A percentile compares a stretch with the other conserved stretches of the same genome.
phyloP scores from a whole-genome alignment of 2,113 vertebrate species.

The Anolis carolinensis region DNA sequence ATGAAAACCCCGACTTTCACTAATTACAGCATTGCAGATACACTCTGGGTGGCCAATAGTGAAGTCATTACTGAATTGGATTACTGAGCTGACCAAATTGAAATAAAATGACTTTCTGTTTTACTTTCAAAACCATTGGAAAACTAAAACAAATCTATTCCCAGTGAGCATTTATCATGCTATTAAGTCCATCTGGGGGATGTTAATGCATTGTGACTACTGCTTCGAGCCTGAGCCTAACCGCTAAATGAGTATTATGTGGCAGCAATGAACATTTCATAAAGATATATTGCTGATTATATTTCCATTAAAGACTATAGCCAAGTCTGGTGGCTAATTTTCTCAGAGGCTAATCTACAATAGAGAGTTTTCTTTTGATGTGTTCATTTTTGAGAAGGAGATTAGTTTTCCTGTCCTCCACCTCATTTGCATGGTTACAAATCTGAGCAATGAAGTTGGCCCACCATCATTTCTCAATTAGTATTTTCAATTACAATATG shows the following conservation, averaged over 20 bases:
- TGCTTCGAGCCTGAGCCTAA: slow-evolving; percentile 70
- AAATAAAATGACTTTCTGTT: slow-evolving; percentile 72
- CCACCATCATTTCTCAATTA: slow-evolving; percentile 45
- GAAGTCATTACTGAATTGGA: slow-evolving; percentile 64
- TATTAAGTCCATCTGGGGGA: slow-evolving; percentile 69
- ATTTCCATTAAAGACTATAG: slow-evolving; percentile 76
- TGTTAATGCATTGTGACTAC: slow-evolving; percentile 73
- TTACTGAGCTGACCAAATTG: slow-evolving; percentile 60
- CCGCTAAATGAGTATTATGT: slow-evolving; percentile 67
- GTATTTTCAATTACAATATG: slow-evolving; percentile 22
- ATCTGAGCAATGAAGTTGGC: slow-evolving; percentile 42
- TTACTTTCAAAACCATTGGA: slow-evolving; percentile 73
- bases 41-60: slow-evolving; percentile 26
- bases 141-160: slow-evolving; percentile 68
- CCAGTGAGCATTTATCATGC: slow-evolving; percentile 67
- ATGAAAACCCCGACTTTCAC: slow-evolving; percentile 17
- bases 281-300: slow-evolving; percentile 75
- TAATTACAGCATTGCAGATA: slow-evolving; percentile 41
- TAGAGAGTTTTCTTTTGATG: slow-evolving; percentile 49
- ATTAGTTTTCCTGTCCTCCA: slow-evolving; percentile 35
- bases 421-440: slow-evolving; percentile 31
- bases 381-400: slow-evolving; percentile 47
- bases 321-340: slow-evolving; percentile 71
- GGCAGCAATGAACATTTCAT: slow-evolving; percentile 65
- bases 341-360: slow-evolving; percentile 61